These are phyloP conservation scores for Dipus sagitta DNA, from an alignment of 2,797 vertebrate genomes.

Conservation along the genomic window DNA sequence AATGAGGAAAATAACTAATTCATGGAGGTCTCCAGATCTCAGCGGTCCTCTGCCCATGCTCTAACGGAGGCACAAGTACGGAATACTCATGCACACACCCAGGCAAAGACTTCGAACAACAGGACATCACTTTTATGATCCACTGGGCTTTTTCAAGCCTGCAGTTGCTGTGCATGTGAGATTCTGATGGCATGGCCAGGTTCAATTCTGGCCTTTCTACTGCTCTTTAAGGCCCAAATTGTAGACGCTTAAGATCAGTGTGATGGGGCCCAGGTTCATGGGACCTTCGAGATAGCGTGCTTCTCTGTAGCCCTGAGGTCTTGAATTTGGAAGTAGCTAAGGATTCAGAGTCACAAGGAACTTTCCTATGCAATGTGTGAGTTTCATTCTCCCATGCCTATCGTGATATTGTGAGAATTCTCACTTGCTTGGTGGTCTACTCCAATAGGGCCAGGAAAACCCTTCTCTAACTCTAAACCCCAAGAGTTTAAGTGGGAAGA, in stretches of 20 bases:
- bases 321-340: constrained; percentile 33
- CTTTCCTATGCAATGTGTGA: background rate
- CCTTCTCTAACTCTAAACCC: background rate
- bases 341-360: background rate
- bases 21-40: background rate
- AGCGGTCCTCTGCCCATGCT: background rate
- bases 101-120: background rate
- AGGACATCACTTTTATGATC: background rate
- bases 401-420: background rate
- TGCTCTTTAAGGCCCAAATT: background rate
- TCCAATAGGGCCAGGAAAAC: background rate
- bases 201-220: background rate
- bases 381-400: background rate
- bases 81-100: background rate
- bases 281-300: background rate
- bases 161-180: background rate
- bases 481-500: background rate
- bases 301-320: background rate
- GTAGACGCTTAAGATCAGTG: background rate
- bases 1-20: no score
- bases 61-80: background rate
- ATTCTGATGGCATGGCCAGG: background rate
- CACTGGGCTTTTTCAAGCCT: background rate
- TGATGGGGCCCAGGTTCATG: background rate
- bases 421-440: background rate